Evolutionary conservation across 2,113 vertebrate species (phyloP).

Genomic region (Trichechus manatus): DNA sequence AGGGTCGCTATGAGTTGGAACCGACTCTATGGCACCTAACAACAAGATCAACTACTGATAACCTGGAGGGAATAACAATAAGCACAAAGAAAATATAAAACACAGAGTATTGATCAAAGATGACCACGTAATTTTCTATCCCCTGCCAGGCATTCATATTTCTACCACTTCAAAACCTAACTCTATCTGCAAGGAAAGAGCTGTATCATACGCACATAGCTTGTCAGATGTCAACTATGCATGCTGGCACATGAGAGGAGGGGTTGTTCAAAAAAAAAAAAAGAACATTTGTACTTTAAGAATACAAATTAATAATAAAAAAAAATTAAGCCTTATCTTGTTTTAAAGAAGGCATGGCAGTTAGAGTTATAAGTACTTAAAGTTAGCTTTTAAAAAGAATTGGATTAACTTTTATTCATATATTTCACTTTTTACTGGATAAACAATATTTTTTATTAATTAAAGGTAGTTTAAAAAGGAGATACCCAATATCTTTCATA

Average conservation of each 20-base stretch:
- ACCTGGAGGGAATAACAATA: background rate
- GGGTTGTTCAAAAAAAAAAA: background rate
- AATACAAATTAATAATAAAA: background rate
- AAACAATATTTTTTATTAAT: background rate
- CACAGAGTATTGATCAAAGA: background rate
- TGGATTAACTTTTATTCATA: background rate
- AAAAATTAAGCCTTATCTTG: background rate
- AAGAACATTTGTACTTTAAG: background rate
- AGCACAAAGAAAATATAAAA: background rate
- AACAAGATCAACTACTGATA: background rate
- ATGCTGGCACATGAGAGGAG: background rate
- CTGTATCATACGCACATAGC: background rate
- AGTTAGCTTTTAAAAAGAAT: background rate
- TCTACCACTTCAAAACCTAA: background rate
- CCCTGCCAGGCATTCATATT: background rate
- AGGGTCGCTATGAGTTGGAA: too few relatives aligned
- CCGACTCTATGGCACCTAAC: too few relatives aligned
- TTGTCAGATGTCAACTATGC: background rate
- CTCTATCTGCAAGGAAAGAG: background rate
- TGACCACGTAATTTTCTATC: background rate
- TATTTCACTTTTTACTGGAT: slow-evolving; percentile 6
- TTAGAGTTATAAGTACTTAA: background rate
- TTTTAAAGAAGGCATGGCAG: background rate
- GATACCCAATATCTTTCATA: background rate
- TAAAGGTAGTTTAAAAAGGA: background rate